Percentiles rank a stretch among this genome's conserved stretches.
These are phyloP conservation scores for Gisinianus flammeolus DNA, from an alignment of 2,888 invertebrate genomes.

Conservation along the genomic window DNA sequence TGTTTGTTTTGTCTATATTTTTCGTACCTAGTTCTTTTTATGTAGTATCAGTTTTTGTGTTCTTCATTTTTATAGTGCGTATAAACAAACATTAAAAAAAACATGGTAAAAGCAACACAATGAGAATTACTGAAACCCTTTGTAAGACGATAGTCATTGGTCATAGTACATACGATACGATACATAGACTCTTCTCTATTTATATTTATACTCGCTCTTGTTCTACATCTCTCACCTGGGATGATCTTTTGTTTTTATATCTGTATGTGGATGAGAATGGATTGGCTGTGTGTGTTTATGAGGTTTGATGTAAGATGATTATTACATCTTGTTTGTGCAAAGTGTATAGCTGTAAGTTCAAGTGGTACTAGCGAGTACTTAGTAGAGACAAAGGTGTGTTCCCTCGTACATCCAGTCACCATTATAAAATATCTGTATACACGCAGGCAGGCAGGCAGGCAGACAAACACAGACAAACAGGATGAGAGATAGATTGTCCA, in stretches of 20 bases:
- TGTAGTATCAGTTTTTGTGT: not conserved
- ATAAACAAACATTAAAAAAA: not conserved
- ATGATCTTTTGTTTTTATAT: no score
- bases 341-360: slow-evolving; percentile 11
- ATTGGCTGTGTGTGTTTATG: slow-evolving; percentile 34
- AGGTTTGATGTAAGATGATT: slow-evolving; percentile 34
- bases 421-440: not conserved
- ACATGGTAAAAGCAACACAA: no score
- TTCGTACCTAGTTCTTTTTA: not conserved
- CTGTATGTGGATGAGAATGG: slow-evolving; percentile 11
- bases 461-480: not conserved
- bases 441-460: no score
- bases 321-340: slow-evolving; percentile 37
- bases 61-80: not conserved
- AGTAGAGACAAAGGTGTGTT: not conserved
- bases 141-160: not conserved
- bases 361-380: not conserved
- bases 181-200: no score
- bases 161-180: not conserved
- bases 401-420: not conserved
- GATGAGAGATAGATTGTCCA: not conserved
- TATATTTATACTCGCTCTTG: no score
- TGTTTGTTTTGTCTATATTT: not conserved
- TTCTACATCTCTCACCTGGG: no score
- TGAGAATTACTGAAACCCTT: no score